These are phyloP conservation scores for Pentalonia nigronervosa DNA, from an alignment of 1,140 invertebrate species.

Conservation along the genomic window DNA sequence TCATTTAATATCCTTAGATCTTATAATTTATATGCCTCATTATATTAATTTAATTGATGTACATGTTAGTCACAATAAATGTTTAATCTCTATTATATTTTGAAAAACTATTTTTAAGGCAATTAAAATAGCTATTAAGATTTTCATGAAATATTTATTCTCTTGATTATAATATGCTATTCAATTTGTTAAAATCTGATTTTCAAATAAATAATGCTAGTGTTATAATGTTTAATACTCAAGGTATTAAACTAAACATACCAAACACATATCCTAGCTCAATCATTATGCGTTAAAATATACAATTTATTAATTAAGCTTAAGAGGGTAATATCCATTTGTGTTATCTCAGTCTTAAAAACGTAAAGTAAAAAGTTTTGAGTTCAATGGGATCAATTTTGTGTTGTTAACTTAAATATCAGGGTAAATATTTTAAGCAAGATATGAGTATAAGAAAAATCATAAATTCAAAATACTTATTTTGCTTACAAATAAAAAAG, in stretches of 20 bases:
- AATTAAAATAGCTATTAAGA: background rate
- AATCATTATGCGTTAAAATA: background rate
- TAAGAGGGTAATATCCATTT: background rate
- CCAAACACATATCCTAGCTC: background rate
- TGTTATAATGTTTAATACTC: background rate
- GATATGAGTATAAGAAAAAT: background rate
- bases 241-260: background rate
- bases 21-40: constrained; percentile 52
- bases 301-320: background rate
- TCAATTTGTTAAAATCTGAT: background rate
- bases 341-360: background rate
- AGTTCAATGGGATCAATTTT: background rate
- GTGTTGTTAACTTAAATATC: background rate
- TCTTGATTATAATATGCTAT: background rate
- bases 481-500: background rate
- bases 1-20: constrained; percentile 23
- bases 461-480: background rate
- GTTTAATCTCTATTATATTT: constrained; percentile 5
- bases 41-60: constrained; percentile 37
- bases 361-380: background rate
- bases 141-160: background rate
- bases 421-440: background rate
- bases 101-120: background rate
- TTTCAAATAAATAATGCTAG: background rate
- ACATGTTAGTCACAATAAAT: constrained; percentile 9